A percentile compares a stretch with the other conserved stretches of the same genome.
These are phyloP conservation scores for Upupa epops DNA, from an alignment of 2,113 vertebrate species.

Conservation along the genomic window DNA sequence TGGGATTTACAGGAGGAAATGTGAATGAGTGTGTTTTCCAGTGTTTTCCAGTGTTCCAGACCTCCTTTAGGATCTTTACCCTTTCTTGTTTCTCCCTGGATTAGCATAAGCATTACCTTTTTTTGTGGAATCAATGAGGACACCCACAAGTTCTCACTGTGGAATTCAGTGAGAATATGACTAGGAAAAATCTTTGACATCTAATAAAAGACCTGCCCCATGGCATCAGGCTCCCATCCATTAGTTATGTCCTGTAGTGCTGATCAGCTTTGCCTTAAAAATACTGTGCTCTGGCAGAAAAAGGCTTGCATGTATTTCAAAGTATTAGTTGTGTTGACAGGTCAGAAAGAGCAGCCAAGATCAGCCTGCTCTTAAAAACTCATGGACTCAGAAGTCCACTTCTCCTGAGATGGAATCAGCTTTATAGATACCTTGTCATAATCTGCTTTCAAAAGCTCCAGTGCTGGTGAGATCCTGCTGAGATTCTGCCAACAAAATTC, in stretches of 20 bases:
- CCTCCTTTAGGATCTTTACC: neutral
- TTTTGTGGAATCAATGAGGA: neutral
- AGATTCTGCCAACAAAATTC: neutral
- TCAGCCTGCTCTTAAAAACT: neutral
- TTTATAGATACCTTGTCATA: neutral
- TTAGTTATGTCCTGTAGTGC: neutral
- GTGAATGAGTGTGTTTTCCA: neutral
- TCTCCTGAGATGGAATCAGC: neutral
- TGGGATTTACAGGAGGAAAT: neutral
- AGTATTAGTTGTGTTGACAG: neutral
- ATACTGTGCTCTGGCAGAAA: neutral
- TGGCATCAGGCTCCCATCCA: neutral
- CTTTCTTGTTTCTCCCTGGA: neutral
- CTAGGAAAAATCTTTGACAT: neutral
- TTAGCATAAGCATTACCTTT: neutral
- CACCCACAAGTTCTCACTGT: neutral
- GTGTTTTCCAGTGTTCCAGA: neutral
- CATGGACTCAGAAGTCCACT: neutral
- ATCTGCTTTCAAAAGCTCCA: neutral
- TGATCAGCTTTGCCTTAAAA: neutral
- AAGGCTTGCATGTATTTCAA: neutral
- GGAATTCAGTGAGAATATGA: neutral
- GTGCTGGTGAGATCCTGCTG: neutral
- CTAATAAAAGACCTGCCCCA: neutral
- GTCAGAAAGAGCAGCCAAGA: neutral